Evolutionary conservation across 2,797 vertebrate genomes (phyloP), one percentile per base, ranked within the genome.

Genomic region (Odontamblyopus rebecca): DNA sequence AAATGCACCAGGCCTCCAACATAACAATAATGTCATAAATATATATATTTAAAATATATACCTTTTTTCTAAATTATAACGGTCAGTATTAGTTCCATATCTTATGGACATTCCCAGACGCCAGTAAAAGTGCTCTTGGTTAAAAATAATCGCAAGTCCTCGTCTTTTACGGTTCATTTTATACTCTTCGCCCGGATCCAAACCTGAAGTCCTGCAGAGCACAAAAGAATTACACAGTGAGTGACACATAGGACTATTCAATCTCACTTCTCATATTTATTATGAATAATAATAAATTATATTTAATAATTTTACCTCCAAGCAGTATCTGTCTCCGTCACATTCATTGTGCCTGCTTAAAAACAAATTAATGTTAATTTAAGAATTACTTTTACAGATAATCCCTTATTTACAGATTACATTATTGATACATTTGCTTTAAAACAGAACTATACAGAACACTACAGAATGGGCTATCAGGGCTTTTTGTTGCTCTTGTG

Each of bases 121-220:
- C 97, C 97, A 98, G 77, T 8, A 94, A 85, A 99, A 99, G 32
- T 7, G 70, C 79, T 99, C 97, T 0, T 99, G 97, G 83, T 99
- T 99, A 84, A 99, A 99, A 81, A 99, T 96, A 7, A 99, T 90
- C 0, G 96, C 98, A 8, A 94, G 32, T 57, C 98, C 98, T 86
- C 98, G 91, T 54, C 84, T 92, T 69, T 82, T 93, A 79, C 96
- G 89, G 80, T 90, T 89, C 97, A 96, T 99, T 80, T 90, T 95
- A 90, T 99, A 99, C 82, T 95, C 93, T 70, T 90, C 89, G 32
- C 83, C 80, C 2, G 96, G 96, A 81, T 99, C 94, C 54, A 95
- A 35, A n/a, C 16, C 30, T 0, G 82, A 63, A 15, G 78, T 82
- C 63, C 90, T 93, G 62, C 29, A 61, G 0, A 60, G 60, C 16